phyloP scores from a whole-genome alignment of 2,888 invertebrate genomes.

The Petrophora chlorosata region DNA sequence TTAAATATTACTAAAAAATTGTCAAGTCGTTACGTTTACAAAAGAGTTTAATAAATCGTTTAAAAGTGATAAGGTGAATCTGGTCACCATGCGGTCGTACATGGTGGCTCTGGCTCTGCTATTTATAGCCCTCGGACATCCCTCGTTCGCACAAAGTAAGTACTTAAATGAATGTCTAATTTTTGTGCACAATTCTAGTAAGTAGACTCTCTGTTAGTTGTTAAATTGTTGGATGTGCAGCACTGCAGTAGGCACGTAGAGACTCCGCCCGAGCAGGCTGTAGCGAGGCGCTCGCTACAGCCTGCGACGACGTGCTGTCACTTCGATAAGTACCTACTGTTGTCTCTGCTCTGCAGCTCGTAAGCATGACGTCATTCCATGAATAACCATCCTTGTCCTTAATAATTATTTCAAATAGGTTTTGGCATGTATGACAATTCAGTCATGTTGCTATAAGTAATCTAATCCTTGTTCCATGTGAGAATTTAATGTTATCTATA shows the following conservation, averaged over 20 bases:
- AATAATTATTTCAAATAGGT: not conserved
- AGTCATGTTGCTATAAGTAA: not conserved
- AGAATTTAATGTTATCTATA: no score
- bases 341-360: slow-evolving; percentile 7
- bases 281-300: not conserved
- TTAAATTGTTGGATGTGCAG: not conserved
- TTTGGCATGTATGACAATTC: not conserved
- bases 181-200: no score
- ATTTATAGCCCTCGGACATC: slow-evolving; percentile 55
- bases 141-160: slow-evolving; percentile 56
- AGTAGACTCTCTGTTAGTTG: not conserved
- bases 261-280: not conserved
- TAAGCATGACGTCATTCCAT: slow-evolving; percentile 53
- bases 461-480: not conserved
- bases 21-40: not conserved
- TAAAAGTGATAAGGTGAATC: slow-evolving; percentile 2
- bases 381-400: slow-evolving; percentile 38
- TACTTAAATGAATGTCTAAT: no score
- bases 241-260: not conserved
- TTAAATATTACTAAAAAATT: not conserved
- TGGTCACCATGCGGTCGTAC: slow-evolving; percentile 37
- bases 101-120: slow-evolving; percentile 44
- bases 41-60: not conserved
- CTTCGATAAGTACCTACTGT: not conserved
- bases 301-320: not conserved